Evolutionary conservation across 2,113 vertebrate genomes (phyloP).

Genomic region (Eptatretus burgeri): DNA sequence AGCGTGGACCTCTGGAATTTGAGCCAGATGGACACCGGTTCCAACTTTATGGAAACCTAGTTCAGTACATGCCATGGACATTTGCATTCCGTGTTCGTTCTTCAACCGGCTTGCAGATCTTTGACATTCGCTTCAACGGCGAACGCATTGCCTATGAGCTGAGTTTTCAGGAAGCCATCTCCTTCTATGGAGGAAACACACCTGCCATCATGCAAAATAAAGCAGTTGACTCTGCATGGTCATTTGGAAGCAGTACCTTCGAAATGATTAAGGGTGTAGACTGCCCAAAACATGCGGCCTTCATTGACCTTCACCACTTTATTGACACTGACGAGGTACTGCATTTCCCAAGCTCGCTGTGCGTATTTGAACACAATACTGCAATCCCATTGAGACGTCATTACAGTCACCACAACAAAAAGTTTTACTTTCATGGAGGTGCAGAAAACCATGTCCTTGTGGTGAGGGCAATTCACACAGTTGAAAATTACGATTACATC

Average conservation of each 20-base stretch:
- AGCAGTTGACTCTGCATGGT: slow-evolving; percentile 47
- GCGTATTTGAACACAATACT: slow-evolving; percentile 52
- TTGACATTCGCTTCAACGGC: slow-evolving; percentile 35
- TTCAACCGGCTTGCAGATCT: slow-evolving; percentile 40
- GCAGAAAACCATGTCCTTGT: slow-evolving; percentile 39
- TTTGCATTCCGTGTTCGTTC: slow-evolving; percentile 41
- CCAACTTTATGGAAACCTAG: slow-evolving; percentile 20
- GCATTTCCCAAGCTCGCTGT: slow-evolving; percentile 24
- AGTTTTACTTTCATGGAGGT: slow-evolving; percentile 43
- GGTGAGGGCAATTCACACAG: slow-evolving; percentile 39
- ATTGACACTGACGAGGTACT: slow-evolving; percentile 32
- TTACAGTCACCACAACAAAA: slow-evolving; percentile 27
- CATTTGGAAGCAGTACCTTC: slow-evolving; percentile 28
- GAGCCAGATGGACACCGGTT: slow-evolving; percentile 37
- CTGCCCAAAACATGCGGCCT: slow-evolving; percentile 42
- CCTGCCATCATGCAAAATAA: slow-evolving; percentile 61
- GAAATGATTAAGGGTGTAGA: slow-evolving; percentile 47
- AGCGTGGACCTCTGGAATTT: slow-evolving; percentile 27
- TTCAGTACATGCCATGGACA: slow-evolving; percentile 47
- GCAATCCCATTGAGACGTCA: slow-evolving; percentile 40
- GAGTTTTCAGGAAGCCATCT: slow-evolving; percentile 47
- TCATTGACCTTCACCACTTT: slow-evolving; percentile 34
- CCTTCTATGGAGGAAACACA: slow-evolving; percentile 42
- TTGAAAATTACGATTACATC: slow-evolving; percentile 84
- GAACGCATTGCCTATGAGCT: slow-evolving; percentile 53